Percentiles rank a stretch among this genome's conserved stretches.
Conservation (phyloP, 2,797 vertebrate species). For the Falco cherrug region DNA sequence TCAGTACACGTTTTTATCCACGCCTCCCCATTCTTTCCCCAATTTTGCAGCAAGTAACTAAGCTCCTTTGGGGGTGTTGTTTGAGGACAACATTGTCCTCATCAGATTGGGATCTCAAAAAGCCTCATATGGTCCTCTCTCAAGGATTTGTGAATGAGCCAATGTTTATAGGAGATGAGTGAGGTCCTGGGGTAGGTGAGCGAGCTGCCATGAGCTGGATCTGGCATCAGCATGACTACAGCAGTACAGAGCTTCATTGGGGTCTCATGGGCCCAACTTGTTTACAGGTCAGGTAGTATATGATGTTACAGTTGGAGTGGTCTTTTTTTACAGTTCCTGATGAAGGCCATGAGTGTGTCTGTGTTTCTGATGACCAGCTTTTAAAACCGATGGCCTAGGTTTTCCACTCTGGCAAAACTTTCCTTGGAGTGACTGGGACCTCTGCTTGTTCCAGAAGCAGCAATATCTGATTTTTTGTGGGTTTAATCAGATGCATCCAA, state of each 20-base stretch:
- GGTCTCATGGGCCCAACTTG: neutral
- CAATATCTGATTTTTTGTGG: neutral
- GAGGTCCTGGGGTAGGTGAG: neutral
- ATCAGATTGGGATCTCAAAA: neutral
- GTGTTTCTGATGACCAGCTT: neutral
- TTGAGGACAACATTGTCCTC: neutral
- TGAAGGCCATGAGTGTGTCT: neutral
- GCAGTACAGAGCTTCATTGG: neutral
- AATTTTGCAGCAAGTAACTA: neutral
- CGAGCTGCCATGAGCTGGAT: fast-evolving
- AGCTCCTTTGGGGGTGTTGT: neutral
- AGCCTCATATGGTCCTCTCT: neutral
- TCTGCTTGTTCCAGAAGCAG: neutral
- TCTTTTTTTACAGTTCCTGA: neutral
- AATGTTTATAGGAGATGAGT: neutral
- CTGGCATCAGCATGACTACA: neutral
- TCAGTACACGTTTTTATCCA: slow-evolving; percentile 67
- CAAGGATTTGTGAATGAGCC: neutral
- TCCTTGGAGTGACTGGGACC: neutral
- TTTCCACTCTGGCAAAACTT: neutral
- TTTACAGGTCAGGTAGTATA: neutral
- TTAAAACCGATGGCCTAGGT: neutral
- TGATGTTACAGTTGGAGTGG: neutral
- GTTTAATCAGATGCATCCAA: neutral
- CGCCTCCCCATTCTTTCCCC: neutral